Evolutionary conservation across 2,113 vertebrate species (phyloP).

Genomic region (Ammodramus savannarum): DNA sequence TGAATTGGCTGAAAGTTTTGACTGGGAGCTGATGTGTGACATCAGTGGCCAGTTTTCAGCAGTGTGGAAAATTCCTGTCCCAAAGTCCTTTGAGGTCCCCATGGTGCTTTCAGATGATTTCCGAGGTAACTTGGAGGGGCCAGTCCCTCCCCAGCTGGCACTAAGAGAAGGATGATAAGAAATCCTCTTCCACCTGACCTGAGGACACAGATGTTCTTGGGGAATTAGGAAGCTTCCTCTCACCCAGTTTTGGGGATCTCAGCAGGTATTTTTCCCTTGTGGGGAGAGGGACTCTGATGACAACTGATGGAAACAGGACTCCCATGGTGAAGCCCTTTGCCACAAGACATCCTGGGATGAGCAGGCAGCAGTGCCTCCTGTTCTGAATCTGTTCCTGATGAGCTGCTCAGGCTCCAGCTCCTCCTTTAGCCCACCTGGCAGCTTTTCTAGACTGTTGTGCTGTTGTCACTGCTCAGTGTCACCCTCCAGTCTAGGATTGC

Average conservation of each 20-base stretch:
- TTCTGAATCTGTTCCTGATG: not conserved
- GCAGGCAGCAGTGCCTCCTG: not conserved
- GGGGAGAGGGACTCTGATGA: not conserved
- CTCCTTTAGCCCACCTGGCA: not conserved
- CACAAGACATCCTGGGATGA: not conserved
- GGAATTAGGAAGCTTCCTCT: not conserved
- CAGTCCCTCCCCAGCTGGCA: not conserved
- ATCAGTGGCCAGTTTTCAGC: not conserved
- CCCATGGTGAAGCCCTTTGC: not conserved
- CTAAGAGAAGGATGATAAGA: too few relatives aligned
- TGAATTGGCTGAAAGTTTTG: not conserved
- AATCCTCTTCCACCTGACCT: not conserved
- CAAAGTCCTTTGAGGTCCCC: not conserved
- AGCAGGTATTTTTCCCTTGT: not conserved
- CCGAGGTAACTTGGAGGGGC: not conserved
- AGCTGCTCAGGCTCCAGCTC: not conserved
- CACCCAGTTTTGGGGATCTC: not conserved
- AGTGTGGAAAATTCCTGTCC: not conserved
- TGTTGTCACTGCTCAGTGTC: not conserved
- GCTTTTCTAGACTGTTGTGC: not conserved
- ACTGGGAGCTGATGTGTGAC: not conserved
- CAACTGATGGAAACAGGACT: not conserved
- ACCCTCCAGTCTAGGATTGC: not conserved
- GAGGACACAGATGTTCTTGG: not conserved
- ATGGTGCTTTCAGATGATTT: not conserved